Evolutionary conservation across 2,888 invertebrate species (phyloP).

Genomic region (Thelaira solivaga): DNA sequence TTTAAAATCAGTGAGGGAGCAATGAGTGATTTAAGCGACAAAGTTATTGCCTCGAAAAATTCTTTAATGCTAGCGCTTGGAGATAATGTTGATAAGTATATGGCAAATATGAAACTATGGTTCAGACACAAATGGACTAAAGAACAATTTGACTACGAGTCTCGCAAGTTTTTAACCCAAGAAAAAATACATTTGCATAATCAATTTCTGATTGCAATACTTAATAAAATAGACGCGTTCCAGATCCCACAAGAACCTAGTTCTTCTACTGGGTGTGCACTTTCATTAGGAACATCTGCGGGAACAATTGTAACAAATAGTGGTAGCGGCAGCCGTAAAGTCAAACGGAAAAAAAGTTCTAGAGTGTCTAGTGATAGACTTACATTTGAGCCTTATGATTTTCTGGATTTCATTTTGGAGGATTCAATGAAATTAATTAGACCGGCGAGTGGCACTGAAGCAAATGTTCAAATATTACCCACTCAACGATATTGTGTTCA

Average conservation of each 20-base stretch:
- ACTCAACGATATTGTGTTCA: constrained; percentile 81
- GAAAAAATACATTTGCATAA: constrained; percentile 91
- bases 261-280: constrained; percentile 11
- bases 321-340: constrained; percentile 68
- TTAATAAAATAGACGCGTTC: constrained; percentile 83
- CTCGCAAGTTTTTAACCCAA: constrained; percentile 83
- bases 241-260: constrained; percentile 66
- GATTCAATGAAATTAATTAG: constrained; percentile 73
- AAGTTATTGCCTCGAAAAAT: constrained; percentile 71
- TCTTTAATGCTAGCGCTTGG: constrained; percentile 78
- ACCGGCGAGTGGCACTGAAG: constrained; percentile 70
- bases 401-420: constrained; percentile 80
- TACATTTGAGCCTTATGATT: constrained; percentile 81
- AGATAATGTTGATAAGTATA: constrained; percentile 84
- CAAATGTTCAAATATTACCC: constrained; percentile 70
- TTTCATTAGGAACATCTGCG: neutral
- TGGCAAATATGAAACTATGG: constrained; percentile 86
- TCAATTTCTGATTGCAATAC: constrained; percentile 87
- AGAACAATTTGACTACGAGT: constrained; percentile 89
- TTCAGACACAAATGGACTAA: constrained; percentile 86
- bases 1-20: too few species aligned
- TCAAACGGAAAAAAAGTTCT: constrained; percentile 78
- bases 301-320: constrained; percentile 30
- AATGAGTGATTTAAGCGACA: constrained; percentile 71
- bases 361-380: constrained; percentile 79